These are phyloP conservation scores for Eupithecia subfuscata DNA, from an alignment of 2,888 invertebrate genomes.

Conservation along the genomic window DNA sequence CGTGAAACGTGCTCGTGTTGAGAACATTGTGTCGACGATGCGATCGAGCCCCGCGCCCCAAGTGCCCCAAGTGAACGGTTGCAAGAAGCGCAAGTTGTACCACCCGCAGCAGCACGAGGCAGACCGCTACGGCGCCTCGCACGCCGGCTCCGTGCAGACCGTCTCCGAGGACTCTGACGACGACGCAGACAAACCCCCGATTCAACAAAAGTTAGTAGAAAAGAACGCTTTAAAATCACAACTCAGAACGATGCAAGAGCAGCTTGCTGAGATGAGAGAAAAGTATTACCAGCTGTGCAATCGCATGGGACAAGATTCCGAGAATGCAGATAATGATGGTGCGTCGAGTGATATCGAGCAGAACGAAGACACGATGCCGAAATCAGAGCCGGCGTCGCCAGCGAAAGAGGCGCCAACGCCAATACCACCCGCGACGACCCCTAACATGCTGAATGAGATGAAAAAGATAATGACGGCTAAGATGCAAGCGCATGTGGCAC, in stretches of 20 bases:
- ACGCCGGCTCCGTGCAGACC: slow-evolving; percentile 76
- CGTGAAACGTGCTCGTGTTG: slow-evolving; percentile 96
- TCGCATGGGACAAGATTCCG: slow-evolving; percentile 91
- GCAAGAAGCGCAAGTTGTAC: slow-evolving; percentile 97
- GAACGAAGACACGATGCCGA: slow-evolving; percentile 78
- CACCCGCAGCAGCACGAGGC: slow-evolving; percentile 97
- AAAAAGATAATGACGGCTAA: slow-evolving; percentile 87
- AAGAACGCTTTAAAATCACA: slow-evolving; percentile 94
- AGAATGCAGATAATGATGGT: slow-evolving; percentile 90
- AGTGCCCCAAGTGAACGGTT: slow-evolving; percentile 92
- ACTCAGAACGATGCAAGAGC: slow-evolving; percentile 93
- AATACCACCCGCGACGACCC: slow-evolving; percentile 70
- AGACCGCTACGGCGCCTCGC: slow-evolving; percentile 83
- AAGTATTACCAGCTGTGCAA: slow-evolving; percentile 94
- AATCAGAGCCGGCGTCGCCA: slow-evolving; percentile 84
- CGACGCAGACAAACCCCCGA: slow-evolving; percentile 90
- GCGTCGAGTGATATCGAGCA: slow-evolving; percentile 89
- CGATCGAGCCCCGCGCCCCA: slow-evolving; percentile 92
- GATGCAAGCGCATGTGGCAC: slow-evolving; percentile 83
- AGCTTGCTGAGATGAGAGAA: slow-evolving; percentile 95
- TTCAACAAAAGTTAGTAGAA: slow-evolving; percentile 93
- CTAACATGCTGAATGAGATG: slow-evolving; percentile 86
- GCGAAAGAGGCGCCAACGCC: slow-evolving; percentile 81
- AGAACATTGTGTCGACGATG: slow-evolving; percentile 97
- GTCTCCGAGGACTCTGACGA: slow-evolving; percentile 89